These are phyloP conservation scores for Drosophila hamatofila DNA, from an alignment of 2,888 invertebrate genomes.

Conservation along the genomic window DNA sequence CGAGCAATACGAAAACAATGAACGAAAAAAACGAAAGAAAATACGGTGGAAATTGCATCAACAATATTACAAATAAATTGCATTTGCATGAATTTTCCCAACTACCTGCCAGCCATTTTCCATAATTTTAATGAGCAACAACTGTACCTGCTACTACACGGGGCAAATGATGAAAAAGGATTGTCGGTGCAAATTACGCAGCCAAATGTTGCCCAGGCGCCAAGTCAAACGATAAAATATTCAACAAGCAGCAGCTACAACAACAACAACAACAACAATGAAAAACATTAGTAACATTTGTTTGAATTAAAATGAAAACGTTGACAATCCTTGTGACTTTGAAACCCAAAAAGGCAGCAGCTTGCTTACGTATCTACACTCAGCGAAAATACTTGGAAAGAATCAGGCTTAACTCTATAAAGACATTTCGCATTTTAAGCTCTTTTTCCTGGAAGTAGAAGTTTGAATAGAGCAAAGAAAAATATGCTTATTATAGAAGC, in stretches of 20 bases:
- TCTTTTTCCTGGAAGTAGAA: background rate
- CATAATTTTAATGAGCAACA: constrained; percentile 40
- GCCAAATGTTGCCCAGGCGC: constrained; percentile 78
- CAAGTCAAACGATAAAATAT: constrained; percentile 79
- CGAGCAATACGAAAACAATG: background rate
- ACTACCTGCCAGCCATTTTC: constrained; percentile 7
- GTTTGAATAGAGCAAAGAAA: background rate
- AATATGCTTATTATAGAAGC: background rate
- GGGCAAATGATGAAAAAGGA: constrained; percentile 67
- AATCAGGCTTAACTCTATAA: background rate
- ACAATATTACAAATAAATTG: constrained; percentile 26
- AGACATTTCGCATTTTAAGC: background rate
- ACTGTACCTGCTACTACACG: constrained; percentile 20
- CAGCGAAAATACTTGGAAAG: background rate
- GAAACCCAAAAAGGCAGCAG: constrained; percentile 66
- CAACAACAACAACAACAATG: constrained; percentile 55
- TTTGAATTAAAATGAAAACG: constrained; percentile 81
- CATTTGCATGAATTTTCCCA: constrained; percentile 18
- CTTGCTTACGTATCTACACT: constrained; percentile 23
- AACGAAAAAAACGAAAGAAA: constrained; percentile 27
- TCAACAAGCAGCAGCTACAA: constrained; percentile 68
- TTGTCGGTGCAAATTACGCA: constrained; percentile 64
- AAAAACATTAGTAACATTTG: constrained; percentile 79
- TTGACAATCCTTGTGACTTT: constrained; percentile 77
- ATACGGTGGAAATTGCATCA: constrained; percentile 52